These are phyloP conservation scores for Xestia sexstrigata DNA, from an alignment of 2,888 invertebrate genomes.

Conservation along the genomic window DNA sequence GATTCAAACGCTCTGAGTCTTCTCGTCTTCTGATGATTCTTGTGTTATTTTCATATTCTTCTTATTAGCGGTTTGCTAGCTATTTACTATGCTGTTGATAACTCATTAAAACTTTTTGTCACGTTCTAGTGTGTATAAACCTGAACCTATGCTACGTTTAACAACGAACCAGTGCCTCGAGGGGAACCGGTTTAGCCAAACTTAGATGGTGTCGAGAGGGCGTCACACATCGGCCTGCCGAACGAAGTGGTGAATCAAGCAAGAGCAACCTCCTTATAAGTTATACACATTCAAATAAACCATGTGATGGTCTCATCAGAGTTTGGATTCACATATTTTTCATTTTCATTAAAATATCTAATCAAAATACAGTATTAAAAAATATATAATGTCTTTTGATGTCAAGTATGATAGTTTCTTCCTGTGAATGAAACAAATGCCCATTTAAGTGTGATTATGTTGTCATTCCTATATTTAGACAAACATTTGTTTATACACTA, in stretches of 20 bases:
- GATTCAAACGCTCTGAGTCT: conserved; percentile 34
- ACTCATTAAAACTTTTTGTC: conserved; percentile 21
- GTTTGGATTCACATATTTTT: background rate
- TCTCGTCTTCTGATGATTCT: conserved; percentile 29
- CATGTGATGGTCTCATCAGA: background rate
- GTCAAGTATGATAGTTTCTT: background rate
- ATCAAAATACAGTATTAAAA: background rate
- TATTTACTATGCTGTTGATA: conserved; percentile 21
- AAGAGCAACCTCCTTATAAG: background rate
- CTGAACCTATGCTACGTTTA: background rate
- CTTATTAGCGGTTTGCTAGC: conserved; percentile 5
- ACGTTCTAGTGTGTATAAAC: conserved; percentile 3
- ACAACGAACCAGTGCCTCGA: conserved; percentile 5
- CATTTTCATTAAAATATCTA: background rate
- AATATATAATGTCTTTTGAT: background rate
- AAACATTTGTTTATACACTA: conserved; percentile 30
- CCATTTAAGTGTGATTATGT: conserved; percentile 27
- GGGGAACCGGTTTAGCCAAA: conserved; percentile 43
- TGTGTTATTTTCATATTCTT: conserved; percentile 12
- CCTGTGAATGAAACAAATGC: background rate
- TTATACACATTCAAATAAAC: background rate
- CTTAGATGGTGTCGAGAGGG: conserved; percentile 10
- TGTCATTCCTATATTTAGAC: conserved; percentile 15
- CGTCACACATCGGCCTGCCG: background rate
- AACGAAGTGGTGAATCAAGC: conserved; percentile 3